Evolutionary conservation across 2,797 vertebrate genomes (phyloP), one percentile per base, ranked within the genome.

Genomic region (Falco novaeseelandiae): DNA sequence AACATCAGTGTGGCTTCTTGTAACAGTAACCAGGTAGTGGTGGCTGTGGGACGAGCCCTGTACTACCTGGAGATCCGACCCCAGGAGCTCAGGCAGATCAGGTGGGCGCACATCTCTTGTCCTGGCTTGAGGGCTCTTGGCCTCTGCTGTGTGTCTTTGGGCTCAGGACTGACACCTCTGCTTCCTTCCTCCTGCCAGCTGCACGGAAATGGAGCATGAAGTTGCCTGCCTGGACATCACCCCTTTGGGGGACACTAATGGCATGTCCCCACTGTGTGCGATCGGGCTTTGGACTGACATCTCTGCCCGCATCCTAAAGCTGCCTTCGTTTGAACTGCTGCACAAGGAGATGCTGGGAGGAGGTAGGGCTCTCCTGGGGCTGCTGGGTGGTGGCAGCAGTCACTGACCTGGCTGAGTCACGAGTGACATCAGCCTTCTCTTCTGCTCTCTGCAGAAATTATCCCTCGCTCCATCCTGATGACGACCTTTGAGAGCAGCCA

Each of bases 271-370:
- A 0, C 99, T 99, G 42, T 99, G 99, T 30, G 99, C 99, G 3
- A 99, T 99, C 14, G 99, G 99, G 70, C 98, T 99, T 80, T 99
- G 99, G 99, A 99, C 99, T 0, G 99, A 99, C 97, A 99, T 99
- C 97, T 99, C 99, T 0, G 99, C 99, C 74, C 99, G 99, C 7
- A 99, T 99, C 92, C 98, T 99, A 29, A 99, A 99, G 90, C 98
- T 99, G 69, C 99, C 99, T 17, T 99, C 99, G 27, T 99, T 99
- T 82, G 99, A 99, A 9, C 98, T 99, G 26, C 97, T 99, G 97
- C 99, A 99, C 98, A 99, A 99, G 92, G 99, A 99, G 97, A 99
- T 99, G 99, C 98, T 99, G 89, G 99, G 99, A 21, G 99, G 99
- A 99, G 99, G 99, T 99, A 95, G 98, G 81, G 80, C 14, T 30